Conservation (phyloP, 2,888 invertebrate species). For the Polydrusus cervinus region DNA sequence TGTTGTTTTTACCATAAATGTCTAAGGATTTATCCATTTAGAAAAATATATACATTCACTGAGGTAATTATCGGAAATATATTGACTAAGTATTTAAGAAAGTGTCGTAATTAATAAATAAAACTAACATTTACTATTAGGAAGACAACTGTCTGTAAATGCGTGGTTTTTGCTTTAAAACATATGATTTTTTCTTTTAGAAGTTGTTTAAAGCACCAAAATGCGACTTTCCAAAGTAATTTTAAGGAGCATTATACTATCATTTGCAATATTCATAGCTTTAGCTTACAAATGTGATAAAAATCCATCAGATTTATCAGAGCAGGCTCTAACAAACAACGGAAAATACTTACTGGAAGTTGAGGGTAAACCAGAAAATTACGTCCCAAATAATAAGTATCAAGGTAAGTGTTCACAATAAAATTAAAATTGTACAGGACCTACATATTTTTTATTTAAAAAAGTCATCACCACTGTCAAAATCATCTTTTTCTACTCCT, state of each 20-base stretch:
- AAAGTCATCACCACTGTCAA: too few relatives aligned
- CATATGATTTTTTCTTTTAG: constrained; percentile 8
- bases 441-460: too few relatives aligned
- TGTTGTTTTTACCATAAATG: too few relatives aligned
- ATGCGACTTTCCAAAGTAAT: not conserved
- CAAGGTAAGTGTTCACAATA: constrained; percentile 57
- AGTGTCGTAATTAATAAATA: too few relatives aligned
- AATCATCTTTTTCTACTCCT: too few relatives aligned
- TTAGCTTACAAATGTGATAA: constrained; percentile 64
- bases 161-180: too few relatives aligned
- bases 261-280: constrained; percentile 18
- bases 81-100: too few relatives aligned
- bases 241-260: constrained; percentile 12
- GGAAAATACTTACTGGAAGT: constrained; percentile 62
- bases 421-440: not conserved
- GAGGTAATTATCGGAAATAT: too few relatives aligned
- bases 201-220: not conserved
- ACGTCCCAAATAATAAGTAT: constrained; percentile 61
- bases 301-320: constrained; percentile 69
- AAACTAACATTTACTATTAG: too few relatives aligned
- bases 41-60: too few relatives aligned
- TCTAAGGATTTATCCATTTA: too few relatives aligned
- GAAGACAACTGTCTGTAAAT: too few relatives aligned
- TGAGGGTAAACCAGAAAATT: constrained; percentile 61
- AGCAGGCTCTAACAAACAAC: constrained; percentile 67